A percentile compares a stretch with the other conserved stretches of the same genome.
These are phyloP conservation scores for Epizoanthus illoricatus DNA, from an alignment of 92 coral and sea anemone genomes.

Conservation along the genomic window DNA sequence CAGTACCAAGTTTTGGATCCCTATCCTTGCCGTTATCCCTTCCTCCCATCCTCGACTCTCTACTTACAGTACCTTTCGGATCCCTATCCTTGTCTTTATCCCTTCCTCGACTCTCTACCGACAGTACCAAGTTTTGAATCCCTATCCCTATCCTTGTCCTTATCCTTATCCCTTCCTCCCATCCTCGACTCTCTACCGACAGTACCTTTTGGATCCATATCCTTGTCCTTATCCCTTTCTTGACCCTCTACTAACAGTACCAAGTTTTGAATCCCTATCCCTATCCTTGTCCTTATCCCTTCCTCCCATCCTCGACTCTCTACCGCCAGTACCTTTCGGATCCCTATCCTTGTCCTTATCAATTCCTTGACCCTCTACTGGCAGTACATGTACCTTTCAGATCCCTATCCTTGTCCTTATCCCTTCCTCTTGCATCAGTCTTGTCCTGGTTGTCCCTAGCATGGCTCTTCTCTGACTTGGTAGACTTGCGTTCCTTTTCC, in stretches of 20 bases:
- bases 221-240: neutral
- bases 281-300: neutral
- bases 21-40: neutral
- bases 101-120: neutral
- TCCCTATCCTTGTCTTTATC: slow-evolving; percentile 35
- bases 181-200: neutral
- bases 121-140: neutral
- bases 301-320: neutral
- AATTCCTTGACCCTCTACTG: neutral
- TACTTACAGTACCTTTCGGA: neutral
- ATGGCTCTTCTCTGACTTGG: slow-evolving; percentile 65
- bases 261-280: neutral
- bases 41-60: neutral
- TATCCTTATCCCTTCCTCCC: neutral
- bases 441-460: slow-evolving; percentile 47
- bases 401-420: slow-evolving; percentile 46
- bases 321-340: neutral
- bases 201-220: neutral
- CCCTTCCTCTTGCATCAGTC: slow-evolving; percentile 58
- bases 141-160: neutral
- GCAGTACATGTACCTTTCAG: neutral
- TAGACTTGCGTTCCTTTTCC: slow-evolving; percentile 79
- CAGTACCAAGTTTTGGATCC: neutral
- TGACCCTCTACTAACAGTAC: neutral
- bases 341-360: neutral